Evolutionary conservation across 1,140 invertebrate genomes (phyloP), one percentile per base, ranked within the genome.

Genomic region (Cepaea nemoralis): DNA sequence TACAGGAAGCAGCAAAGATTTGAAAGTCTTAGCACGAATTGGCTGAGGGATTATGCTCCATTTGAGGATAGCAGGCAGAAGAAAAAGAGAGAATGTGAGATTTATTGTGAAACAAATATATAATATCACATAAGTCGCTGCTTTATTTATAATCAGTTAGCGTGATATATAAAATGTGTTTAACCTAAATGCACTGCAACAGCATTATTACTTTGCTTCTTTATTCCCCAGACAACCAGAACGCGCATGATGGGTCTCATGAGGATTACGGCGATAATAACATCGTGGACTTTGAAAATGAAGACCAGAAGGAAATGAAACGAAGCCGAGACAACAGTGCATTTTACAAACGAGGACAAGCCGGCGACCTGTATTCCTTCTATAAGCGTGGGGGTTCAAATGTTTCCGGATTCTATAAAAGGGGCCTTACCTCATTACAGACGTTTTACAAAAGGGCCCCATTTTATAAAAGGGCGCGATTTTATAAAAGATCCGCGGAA

Each of bases 401-500:
- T 33, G 8, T 35, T 40, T 10, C 37, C 37, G 12, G 55, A 12
- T 59, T 59, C 22, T 59, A 59, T 24, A 59, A 59, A 59, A 59
- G 55, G n/a, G 12, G 55, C 55, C 10, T 10, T 12, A 5, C 12
- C n/a, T 59, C 22, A 19, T 59, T 24, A 59, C 19, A 48, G 8
- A 12, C 45, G 19, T 48, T 48, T 48, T 48, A 48, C 45, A 48
- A 48, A 48, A 8, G 45, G 8, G 8, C 45, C 8, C 10, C 12
- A n/a, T 73, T 73, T 33, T 42, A 73, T n/a, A 73, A 73, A 73
- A 42, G 70, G n/a, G 33, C 70, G 5, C 37, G 14, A 42, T 59
- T 59, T 59, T 59, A 59, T n/a, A 59, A 59, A 59, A 12, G 55
- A 19, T 12, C 55, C 55, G 5, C 55, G 12, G 14, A 5, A 19